Evolutionary conservation across 1,140 invertebrate species (phyloP).

Genomic region (Orchesella cincta): DNA sequence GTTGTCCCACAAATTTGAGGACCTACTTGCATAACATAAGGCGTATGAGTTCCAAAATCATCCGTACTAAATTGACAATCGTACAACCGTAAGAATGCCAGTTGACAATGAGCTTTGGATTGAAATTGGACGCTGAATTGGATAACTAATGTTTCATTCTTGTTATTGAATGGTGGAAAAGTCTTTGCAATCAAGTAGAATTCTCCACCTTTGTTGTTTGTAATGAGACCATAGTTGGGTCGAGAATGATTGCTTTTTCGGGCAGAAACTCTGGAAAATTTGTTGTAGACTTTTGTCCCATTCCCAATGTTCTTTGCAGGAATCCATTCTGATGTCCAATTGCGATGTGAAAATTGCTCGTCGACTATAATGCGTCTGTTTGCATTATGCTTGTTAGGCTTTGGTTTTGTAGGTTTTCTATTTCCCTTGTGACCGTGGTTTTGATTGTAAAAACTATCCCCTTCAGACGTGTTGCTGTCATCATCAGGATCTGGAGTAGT

Average conservation of each 20-base stretch:
- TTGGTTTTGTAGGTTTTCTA: neutral
- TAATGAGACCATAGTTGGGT: slow-evolving; percentile 11
- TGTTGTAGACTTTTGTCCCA: slow-evolving; percentile 18
- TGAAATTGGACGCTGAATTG: slow-evolving; percentile 25
- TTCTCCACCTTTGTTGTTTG: slow-evolving; percentile 25
- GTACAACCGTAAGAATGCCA: neutral
- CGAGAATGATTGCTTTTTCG: slow-evolving; percentile 4
- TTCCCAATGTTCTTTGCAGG: neutral
- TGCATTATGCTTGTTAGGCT: neutral
- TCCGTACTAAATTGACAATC: slow-evolving; percentile 2
- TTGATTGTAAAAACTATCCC: neutral
- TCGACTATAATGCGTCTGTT: neutral
- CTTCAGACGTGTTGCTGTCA: neutral
- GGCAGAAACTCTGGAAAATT: slow-evolving; percentile 12
- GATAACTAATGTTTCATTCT: neutral
- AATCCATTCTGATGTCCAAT: neutral
- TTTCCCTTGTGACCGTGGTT: neutral
- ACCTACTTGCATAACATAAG: slow-evolving; percentile 28
- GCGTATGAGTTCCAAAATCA: neutral
- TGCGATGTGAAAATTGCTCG: neutral
- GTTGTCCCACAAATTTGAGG: slow-evolving; percentile 13
- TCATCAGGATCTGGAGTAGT: neutral
- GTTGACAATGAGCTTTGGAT: neutral
- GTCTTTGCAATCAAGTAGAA: neutral
- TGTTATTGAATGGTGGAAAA: slow-evolving; percentile 23